These are phyloP conservation scores for Sebastes minor DNA, from an alignment of 2,797 vertebrate genomes.

Conservation along the genomic window DNA sequence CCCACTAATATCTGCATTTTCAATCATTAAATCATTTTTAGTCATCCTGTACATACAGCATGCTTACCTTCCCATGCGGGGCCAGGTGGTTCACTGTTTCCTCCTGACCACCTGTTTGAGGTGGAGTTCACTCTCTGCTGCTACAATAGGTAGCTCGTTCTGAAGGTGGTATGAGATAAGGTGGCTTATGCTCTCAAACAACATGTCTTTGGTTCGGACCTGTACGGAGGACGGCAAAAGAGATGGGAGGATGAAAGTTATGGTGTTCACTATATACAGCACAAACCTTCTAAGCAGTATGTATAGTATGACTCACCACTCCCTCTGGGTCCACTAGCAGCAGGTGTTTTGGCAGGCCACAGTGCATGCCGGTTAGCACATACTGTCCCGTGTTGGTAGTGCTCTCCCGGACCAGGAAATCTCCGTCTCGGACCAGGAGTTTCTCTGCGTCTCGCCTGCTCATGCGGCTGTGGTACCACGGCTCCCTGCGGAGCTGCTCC, in stretches of 20 bases:
- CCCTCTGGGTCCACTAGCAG: slow-evolving; percentile 97
- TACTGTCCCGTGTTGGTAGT: slow-evolving; percentile 96
- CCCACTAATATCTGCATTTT: background rate
- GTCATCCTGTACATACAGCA: background rate
- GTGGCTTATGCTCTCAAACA: slow-evolving; percentile 98
- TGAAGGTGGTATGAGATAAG: slow-evolving; percentile 94
- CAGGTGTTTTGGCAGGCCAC: slow-evolving; percentile 93
- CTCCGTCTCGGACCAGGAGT: slow-evolving; percentile 89
- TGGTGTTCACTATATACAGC: background rate
- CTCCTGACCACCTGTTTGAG: slow-evolving; percentile 91
- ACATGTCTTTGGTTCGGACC: slow-evolving; percentile 97
- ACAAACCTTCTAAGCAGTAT: background rate
- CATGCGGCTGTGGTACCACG: slow-evolving; percentile 97
- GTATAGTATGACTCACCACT: slow-evolving; percentile 88
- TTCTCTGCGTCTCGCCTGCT: slow-evolving; percentile 92
- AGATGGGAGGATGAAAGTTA: background rate
- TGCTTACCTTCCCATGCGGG: slow-evolving; percentile 46
- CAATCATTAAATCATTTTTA: background rate
- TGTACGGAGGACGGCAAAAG: slow-evolving; percentile 47
- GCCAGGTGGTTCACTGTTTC: slow-evolving; percentile 80
- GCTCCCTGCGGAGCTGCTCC: slow-evolving; percentile 90
- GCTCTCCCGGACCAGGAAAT: slow-evolving; percentile 96
- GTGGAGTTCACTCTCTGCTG: slow-evolving; percentile 94
- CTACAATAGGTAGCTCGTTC: slow-evolving; percentile 94
- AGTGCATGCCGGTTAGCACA: slow-evolving; percentile 95